Evolutionary conservation across 1,140 invertebrate species (phyloP).

Genomic region (Drosophila nigromelanica): DNA sequence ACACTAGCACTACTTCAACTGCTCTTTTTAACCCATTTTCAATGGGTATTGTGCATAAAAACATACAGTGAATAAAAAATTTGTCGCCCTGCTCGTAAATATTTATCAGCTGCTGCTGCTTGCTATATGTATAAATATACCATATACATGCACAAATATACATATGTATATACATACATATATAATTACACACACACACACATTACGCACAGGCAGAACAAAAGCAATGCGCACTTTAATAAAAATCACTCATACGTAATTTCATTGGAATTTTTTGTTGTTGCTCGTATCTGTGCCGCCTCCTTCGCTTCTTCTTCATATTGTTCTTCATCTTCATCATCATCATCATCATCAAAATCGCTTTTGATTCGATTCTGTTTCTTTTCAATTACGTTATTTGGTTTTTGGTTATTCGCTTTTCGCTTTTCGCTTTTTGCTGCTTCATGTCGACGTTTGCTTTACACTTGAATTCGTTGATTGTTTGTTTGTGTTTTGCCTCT

Average conservation of each 20-base stretch:
- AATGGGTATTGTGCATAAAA: too few species aligned
- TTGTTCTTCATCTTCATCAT: conserved; percentile 24
- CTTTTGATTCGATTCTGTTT: conserved; percentile 11
- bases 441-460: neutral
- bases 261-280: conserved; percentile 61
- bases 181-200: conserved; percentile 10
- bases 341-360: conserved; percentile 2
- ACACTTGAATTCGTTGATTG: conserved; percentile 5
- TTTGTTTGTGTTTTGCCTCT: conserved; percentile 11
- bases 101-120: too few species aligned
- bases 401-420: conserved; percentile 5
- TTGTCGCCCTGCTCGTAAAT: too few species aligned
- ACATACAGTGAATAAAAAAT: too few species aligned
- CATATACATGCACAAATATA: conserved; percentile 5
- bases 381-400: conserved; percentile 13
- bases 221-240: conserved; percentile 63
- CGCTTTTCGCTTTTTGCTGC: neutral
- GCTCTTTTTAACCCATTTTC: too few species aligned
- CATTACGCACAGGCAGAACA: conserved; percentile 22
- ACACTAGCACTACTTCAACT: too few species aligned
- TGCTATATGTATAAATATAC: too few species aligned
- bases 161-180: conserved; percentile 17
- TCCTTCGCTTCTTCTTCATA: conserved; percentile 18
- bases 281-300: conserved; percentile 32
- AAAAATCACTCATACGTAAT: conserved; percentile 66